Base-by-base conservation (phyloP, 2,888 invertebrate genomes). In the Melanchra persicariae region DNA sequence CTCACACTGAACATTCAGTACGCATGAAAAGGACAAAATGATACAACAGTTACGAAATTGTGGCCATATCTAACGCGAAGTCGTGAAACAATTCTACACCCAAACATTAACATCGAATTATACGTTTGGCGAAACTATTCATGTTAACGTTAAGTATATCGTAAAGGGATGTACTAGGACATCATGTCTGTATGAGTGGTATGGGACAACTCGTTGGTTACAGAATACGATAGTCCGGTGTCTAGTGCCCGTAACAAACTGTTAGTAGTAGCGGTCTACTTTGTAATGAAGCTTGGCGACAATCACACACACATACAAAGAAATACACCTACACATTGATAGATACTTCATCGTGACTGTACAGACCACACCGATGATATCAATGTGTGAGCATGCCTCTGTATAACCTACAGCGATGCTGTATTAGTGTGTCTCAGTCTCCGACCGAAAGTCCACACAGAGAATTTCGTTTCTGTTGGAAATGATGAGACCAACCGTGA, bases 401-500 rank as follows among this genome's bases (percentile, higher is more conserved):
- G 24, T 34, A 49, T 15, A 24, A 3, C 15, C 1, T 12, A 47
- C 15, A 59, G 54, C 34, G 37, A 54, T 64, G n/a, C 0, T 55
- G 19, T 64, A 19, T 10, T 26, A 43, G 76, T 85, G 72, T 30
- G 73, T 66, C 40, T 47, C 66, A 61, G 68, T 68, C 70, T 76
- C 61, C 52, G 0, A 57, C 61, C 52, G 0, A 57, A 70, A 77
- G 62, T 73, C 65, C 37, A 68, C 69, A 73, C 65, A 72, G 69
- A 58, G 60, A 80, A 62, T 62, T 75, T 67, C 47, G 59, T 70
- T 77, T 80, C 78, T 79, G 80, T 78, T 80, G 63, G 74, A 67
- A 76, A 83, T 75, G 70, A 83, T 79, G 85, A 83, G 79, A 67
- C 84, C 83, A 87, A 71, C 85, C 86, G 85, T 87, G 85, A 84